Evolutionary conservation across 2,113 vertebrate genomes (phyloP).

Genomic region (Vimba vimba): DNA sequence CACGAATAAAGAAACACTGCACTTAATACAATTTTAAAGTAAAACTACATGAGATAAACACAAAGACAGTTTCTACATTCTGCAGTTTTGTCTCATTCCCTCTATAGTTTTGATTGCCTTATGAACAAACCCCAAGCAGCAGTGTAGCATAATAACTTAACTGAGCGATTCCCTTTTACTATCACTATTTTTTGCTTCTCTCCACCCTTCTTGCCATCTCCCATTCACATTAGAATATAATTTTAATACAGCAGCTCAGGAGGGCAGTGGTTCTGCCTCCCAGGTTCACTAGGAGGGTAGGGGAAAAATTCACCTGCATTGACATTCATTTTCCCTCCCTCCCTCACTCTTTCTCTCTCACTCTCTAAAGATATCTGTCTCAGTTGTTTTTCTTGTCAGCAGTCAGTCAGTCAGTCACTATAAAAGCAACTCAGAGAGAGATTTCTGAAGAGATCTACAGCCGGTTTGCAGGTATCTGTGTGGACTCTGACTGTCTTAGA

Average conservation of each 20-base stretch:
- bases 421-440: slow-evolving; percentile 8
- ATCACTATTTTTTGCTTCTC: not conserved
- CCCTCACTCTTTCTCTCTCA: slow-evolving; percentile 32
- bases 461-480: slow-evolving; percentile 12
- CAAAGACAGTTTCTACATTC: not conserved
- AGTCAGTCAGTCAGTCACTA: slow-evolving; percentile 46
- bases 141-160: not conserved
- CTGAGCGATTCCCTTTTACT: slow-evolving; percentile 3
- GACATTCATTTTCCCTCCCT: slow-evolving; percentile 29
- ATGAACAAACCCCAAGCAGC: not conserved
- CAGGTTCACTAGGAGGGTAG: slow-evolving; percentile 31
- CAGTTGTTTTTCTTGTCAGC: slow-evolving; percentile 47
- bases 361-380: slow-evolving; percentile 31
- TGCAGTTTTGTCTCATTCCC: not conserved
- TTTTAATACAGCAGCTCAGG: slow-evolving; percentile 29
- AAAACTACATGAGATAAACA: not conserved
- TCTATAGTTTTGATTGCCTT: not conserved
- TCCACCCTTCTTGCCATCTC: not conserved
- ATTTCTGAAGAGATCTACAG: not conserved
- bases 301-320: slow-evolving; percentile 25
- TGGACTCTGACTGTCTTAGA: not conserved
- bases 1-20: not conserved
- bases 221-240: slow-evolving; percentile 28
- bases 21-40: not conserved
- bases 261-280: not conserved